Conservation (phyloP, 2,113 vertebrate genomes). For the Oophaga pumilio region DNA sequence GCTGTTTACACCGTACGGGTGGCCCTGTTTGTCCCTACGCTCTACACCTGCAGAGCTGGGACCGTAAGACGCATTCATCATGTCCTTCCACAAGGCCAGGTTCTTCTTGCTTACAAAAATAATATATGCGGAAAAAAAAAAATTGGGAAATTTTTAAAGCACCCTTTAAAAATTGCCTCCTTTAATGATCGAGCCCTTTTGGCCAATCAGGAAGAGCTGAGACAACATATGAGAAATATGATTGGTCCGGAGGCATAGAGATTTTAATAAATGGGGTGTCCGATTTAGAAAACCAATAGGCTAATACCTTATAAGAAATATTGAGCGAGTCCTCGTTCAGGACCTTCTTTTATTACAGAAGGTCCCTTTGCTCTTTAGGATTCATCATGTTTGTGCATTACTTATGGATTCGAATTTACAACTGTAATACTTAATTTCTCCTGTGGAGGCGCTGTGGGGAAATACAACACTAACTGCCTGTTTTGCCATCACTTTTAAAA, state of each 20-base stretch:
- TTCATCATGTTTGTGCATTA: not conserved
- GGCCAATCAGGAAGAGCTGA: too few relatives aligned
- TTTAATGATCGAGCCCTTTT: too few relatives aligned
- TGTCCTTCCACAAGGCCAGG: not conserved
- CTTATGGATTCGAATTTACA: not conserved
- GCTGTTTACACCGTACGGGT: not conserved
- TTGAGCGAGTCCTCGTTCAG: not conserved
- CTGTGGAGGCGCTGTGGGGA: not conserved
- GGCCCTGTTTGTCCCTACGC: conserved; percentile 1
- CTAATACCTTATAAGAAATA: not conserved
- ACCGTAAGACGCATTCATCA: not conserved
- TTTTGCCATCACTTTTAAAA: too few relatives aligned
- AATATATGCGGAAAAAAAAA: too few relatives aligned
- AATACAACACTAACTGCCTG: too few relatives aligned
- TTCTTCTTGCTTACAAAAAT: too few relatives aligned
- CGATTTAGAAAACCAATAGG: not conserved
- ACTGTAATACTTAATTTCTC: not conserved
- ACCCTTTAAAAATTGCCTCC: too few relatives aligned
- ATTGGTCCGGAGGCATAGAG: not conserved
- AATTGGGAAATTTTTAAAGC: too few relatives aligned
- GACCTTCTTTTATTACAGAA: too few relatives aligned
- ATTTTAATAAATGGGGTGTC: not conserved
- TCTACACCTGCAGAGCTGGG: not conserved
- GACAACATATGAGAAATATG: not conserved
- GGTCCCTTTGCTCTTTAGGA: not conserved